phyloP scores from a whole-genome alignment of 2,113 vertebrate species.

The Vidua macroura region DNA sequence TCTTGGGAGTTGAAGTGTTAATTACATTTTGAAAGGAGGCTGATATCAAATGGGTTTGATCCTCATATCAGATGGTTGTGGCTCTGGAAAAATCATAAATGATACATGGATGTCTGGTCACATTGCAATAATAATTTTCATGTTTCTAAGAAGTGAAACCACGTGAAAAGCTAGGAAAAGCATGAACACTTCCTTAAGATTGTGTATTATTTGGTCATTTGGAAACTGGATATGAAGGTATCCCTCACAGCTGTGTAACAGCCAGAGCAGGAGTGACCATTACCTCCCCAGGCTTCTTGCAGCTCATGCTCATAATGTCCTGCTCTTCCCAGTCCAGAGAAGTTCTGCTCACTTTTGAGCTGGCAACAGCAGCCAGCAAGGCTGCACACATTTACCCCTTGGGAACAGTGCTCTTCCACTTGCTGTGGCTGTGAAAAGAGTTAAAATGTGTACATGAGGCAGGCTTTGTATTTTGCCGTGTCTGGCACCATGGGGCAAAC shows the following conservation, averaged over 20 bases:
- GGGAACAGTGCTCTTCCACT: not conserved
- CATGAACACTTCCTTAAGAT: not conserved
- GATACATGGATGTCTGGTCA: not conserved
- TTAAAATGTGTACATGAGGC: not conserved
- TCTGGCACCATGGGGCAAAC: not conserved
- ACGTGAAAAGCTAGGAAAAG: not conserved
- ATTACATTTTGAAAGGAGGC: not conserved
- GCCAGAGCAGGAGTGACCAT: not conserved
- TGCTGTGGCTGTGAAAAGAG: not conserved
- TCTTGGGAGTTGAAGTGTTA: not conserved
- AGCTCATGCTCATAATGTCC: not conserved
- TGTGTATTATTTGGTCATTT: not conserved
- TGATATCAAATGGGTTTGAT: not conserved
- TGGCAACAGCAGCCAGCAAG: not conserved
- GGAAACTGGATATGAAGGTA: not conserved
- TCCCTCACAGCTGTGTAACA: not conserved
- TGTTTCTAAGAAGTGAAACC: not conserved
- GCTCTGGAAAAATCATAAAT: not conserved
- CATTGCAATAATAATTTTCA: not conserved
- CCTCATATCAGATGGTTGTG: not conserved
- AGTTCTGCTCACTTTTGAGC: not conserved
- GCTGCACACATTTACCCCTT: not conserved
- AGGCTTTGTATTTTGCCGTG: not conserved
- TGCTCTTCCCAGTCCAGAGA: not conserved
- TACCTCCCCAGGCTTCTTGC: not conserved